A percentile compares a stretch with the other conserved stretches of the same genome.
Evolutionary conservation across 2,888 invertebrate genomes (phyloP).

Genomic region (Dexiosoma caninum): DNA sequence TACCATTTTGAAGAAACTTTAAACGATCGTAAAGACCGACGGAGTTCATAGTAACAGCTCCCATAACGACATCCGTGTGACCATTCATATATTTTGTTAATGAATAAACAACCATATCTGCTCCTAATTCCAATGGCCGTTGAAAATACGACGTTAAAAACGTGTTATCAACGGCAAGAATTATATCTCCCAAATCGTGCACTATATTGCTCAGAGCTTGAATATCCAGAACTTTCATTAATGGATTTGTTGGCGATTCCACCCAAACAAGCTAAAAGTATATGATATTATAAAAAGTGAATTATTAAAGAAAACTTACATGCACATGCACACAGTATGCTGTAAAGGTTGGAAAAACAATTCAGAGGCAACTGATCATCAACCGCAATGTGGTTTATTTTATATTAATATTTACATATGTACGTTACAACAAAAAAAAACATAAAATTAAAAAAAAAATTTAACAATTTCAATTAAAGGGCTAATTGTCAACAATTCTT

Average conservation of each 20-base stretch:
- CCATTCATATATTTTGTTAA: conserved; percentile 99
- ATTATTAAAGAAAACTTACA: background rate
- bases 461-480: too few relatives aligned
- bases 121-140: conserved; percentile 92
- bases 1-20: conserved; percentile 92
- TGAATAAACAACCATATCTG: conserved; percentile 94
- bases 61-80: conserved; percentile 98
- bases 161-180: conserved; percentile 94
- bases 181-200: conserved; percentile 79
- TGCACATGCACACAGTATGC: too few relatives aligned
- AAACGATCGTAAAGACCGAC: conserved; percentile 85
- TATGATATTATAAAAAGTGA: conserved; percentile 68
- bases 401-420: too few relatives aligned
- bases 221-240: conserved; percentile 93
- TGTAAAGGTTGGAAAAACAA: too few relatives aligned
- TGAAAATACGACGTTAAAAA: conserved; percentile 95
- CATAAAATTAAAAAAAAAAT: too few relatives aligned
- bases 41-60: conserved; percentile 87
- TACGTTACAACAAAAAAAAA: too few relatives aligned
- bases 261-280: conserved; percentile 89
- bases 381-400: too few relatives aligned
- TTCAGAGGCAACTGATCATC: too few relatives aligned
- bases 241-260: conserved; percentile 97
- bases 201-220: conserved; percentile 83
- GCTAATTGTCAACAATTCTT: too few relatives aligned